These are phyloP conservation scores for Oncorhynchus mykiss DNA, from an alignment of 2,113 vertebrate species.

Conservation along the genomic window DNA sequence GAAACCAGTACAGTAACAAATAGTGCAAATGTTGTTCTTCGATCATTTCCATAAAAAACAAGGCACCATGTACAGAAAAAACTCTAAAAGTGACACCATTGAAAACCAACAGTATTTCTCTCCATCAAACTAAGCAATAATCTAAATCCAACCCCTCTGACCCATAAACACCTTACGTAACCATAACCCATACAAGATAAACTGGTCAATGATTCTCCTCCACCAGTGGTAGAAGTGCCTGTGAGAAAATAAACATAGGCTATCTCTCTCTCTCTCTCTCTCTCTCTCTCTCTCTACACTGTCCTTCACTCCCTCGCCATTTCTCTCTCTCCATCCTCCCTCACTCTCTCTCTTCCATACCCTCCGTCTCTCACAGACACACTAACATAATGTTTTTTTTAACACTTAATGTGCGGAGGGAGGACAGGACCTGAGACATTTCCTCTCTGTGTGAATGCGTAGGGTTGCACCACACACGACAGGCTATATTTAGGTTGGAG, in stretches of 20 bases:
- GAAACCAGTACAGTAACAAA: neutral
- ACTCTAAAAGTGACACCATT: too few species aligned
- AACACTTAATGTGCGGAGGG: neutral
- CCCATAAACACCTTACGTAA: neutral
- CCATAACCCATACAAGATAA: neutral
- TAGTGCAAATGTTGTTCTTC: neutral
- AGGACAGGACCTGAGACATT: slow-evolving; percentile 44
- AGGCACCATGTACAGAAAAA: neutral
- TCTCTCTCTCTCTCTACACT: too few species aligned
- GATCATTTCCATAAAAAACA: neutral
- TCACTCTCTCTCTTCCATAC: too few species aligned
- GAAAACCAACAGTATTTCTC: too few species aligned
- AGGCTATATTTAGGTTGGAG: slow-evolving; percentile 59
- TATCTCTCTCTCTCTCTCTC: too few species aligned
- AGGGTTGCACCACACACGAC: slow-evolving; percentile 30
- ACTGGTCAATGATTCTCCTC: neutral
- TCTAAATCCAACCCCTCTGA: too few species aligned
- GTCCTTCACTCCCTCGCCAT: too few species aligned
- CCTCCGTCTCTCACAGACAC: too few species aligned
- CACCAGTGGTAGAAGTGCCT: neutral
- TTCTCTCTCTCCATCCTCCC: too few species aligned
- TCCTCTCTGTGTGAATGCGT: slow-evolving; percentile 66
- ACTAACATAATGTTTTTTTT: too few species aligned
- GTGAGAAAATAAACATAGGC: neutral
- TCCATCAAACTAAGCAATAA: too few species aligned